Base-by-base conservation (phyloP, 1,140 invertebrate species). In the Trichogramma pretiosum region DNA sequence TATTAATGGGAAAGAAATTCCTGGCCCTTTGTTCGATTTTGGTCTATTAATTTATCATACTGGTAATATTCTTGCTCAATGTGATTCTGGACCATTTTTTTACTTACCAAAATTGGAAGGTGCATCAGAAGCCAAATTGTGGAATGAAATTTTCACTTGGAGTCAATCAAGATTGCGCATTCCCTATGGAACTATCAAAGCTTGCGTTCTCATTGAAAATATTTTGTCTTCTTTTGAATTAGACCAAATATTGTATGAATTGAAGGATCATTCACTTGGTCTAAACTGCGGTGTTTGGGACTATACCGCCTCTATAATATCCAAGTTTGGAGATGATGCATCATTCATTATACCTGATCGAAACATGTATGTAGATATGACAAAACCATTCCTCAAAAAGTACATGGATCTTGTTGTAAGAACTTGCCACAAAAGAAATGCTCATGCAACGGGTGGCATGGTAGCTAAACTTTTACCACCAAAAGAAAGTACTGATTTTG, bases 241-340 rank as follows among this genome's bases (percentile, higher is more conserved):
- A 70, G 79, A 85, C 30, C 77, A 82, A 56, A 85, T 85, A 50
- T 68, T 85, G 16, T 83, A 74, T 63, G 78, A 77, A 30, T 59
- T 86, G 16, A 73, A 65, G 51, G 76, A 84, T 28, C 80, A 85
- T 67, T 82, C 80, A 14, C 62, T 83, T 21, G 83, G 83, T 16
- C 66, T 86, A 1, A 86, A 85, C 57, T 85, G 82, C 70, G 83
- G 83, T 5, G 83, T 84, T 52, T 86, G 83, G 83, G 83, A 85
- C 63, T 85, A 86, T 58, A 77, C 78, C 48, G 82, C 82, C 5
- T 84, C 81, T 7, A 81, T 84, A 46, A 81, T 85, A 52, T 73
- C 75, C 21, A 82, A 82, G 67, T 81, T 82, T 70, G 79, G 79
- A 75, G 67, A 67, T 53, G 43, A 59, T 37, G 39, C 46, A 42